phyloP scores from a whole-genome alignment of 1,140 invertebrate species.

The Rhopalosiphum padi region DNA sequence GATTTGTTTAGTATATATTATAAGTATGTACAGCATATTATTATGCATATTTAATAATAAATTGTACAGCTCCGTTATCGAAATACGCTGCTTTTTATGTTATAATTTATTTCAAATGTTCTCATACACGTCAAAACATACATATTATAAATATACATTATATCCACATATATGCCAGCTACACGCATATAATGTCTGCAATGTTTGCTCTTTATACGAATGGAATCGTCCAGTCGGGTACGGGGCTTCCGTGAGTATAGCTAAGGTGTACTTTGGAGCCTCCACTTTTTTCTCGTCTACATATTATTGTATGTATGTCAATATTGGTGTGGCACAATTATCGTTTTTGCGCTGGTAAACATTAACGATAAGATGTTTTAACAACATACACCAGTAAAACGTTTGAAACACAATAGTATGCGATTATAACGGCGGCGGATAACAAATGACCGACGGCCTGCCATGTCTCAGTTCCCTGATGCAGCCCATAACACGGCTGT shows the following conservation, averaged over 20 bases:
- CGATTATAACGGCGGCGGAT: not conserved
- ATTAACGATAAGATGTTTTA: not conserved
- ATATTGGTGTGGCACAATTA: not conserved
- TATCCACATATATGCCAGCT: too few species aligned
- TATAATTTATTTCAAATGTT: not conserved
- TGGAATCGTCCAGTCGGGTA: not conserved
- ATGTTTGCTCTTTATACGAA: not conserved
- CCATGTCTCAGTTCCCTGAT: not conserved
- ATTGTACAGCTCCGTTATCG: conserved; percentile 9
- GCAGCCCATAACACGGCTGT: not conserved
- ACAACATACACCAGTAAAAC: not conserved
- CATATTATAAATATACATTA: not conserved
- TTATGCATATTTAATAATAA: not conserved
- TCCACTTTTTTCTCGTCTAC: not conserved
- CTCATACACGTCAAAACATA: conserved; percentile 4
- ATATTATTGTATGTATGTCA: not conserved
- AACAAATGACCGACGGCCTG: not conserved
- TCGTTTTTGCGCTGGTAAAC: not conserved
- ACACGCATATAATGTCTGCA: not conserved
- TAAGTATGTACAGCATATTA: not conserved
- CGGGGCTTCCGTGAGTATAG: not conserved
- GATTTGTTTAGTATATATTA: not conserved
- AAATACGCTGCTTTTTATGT: not conserved
- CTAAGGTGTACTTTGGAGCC: not conserved
- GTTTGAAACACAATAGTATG: not conserved